These are phyloP conservation scores for Halcyon senegalensis DNA, from an alignment of 2,113 vertebrate genomes.

Conservation along the genomic window DNA sequence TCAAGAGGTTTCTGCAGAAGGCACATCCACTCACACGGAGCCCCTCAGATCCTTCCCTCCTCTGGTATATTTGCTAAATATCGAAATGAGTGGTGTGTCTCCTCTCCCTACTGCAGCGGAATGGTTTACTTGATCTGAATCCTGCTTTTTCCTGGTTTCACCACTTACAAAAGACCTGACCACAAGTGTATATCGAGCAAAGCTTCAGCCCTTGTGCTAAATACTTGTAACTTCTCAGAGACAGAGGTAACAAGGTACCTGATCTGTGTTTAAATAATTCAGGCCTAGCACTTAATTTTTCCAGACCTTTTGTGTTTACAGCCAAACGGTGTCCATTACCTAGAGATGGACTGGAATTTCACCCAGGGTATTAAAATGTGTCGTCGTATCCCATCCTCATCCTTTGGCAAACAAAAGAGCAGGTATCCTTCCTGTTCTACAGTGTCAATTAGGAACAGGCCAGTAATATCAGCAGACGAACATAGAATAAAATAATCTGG, in stretches of 20 bases:
- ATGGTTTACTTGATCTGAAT: not conserved
- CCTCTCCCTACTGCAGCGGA: not conserved
- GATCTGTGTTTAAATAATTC: conserved; percentile 74
- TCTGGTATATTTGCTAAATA: not conserved
- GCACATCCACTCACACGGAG: not conserved
- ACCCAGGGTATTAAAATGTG: conserved; percentile 63
- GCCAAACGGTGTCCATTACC: conserved; percentile 52
- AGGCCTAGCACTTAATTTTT: conserved; percentile 52
- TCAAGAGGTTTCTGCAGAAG: not conserved
- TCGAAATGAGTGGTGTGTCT: not conserved
- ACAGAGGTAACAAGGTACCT: conserved; percentile 19
- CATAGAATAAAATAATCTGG: not conserved
- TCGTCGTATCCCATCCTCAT: not conserved
- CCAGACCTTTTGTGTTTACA: conserved; percentile 68
- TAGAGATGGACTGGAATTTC: conserved; percentile 72
- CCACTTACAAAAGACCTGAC: not conserved
- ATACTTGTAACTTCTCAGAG: not conserved
- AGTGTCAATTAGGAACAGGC: not conserved
- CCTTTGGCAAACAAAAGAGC: not conserved
- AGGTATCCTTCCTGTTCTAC: not conserved
- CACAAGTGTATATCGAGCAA: not conserved
- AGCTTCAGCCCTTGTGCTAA: not conserved
- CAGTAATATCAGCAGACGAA: not conserved
- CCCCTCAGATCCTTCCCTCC: not conserved
- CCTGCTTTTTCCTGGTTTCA: not conserved